Evolutionary conservation across 2,888 invertebrate genomes (phyloP), one percentile per base, ranked within the genome.

Genomic region (Trachelus tabidus): DNA sequence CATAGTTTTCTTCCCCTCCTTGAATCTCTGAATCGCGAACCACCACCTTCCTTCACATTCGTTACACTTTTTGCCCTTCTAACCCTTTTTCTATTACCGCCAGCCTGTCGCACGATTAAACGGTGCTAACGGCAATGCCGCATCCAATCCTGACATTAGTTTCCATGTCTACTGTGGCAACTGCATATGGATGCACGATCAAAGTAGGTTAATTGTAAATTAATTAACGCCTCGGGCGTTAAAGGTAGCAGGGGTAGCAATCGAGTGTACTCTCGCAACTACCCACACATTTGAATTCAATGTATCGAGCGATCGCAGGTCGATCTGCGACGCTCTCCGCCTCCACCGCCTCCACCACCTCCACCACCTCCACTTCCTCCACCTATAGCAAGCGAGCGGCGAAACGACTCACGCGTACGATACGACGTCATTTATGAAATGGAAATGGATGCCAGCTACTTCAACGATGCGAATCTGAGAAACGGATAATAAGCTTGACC

Each of bases 121-220:
- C 40, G 23, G 9, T 1, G 40, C 40, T 23, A 56, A 56, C 15
- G 40, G 40, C 15, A 9, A 56, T 9, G 40, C 23, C 23, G 23
- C 40, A 23, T 56, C 40, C 15, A 56, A 23, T 56, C 40, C 40
- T 23, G 40, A 56, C 40, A 56, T 56, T 23, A 56, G 40, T 23
- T 56, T 23, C 40, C 6, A 56, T 30, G 31, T 15, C 15, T 71
- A 30, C 12, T 31, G 4, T 56, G 40, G 23, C 40, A 71, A 33
- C 30, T 71, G 75, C 56, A 68, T 77, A 81, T 69, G 80, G 78
- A 31, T 76, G 73, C 34, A 68, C 73, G 80, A 85, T 84, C 81
- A 83, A 85, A 83, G 84, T 81, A 77, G 77, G 75, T 73, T 35
- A 75, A 81, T 81, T 78, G 81, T 82, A 76, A 81, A 81, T 81